A percentile compares a stretch with the other conserved stretches of the same genome.
Conservation (phyloP, 2,888 invertebrate species). For the Tetrapedia diversipes region DNA sequence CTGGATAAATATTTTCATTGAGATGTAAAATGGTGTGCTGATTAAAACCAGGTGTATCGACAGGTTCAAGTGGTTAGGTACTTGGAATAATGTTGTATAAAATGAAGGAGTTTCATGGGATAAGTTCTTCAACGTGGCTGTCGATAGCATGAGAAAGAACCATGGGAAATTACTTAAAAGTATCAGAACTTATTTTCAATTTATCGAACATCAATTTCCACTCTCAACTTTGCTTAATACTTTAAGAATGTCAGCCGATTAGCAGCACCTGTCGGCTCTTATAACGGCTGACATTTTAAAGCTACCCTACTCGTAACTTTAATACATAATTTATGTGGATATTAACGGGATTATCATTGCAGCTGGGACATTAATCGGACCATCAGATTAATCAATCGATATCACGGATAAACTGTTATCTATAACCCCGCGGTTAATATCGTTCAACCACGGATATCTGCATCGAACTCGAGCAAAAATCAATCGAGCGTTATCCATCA, state of each 20-base stretch:
- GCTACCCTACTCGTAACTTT: constrained; percentile 47
- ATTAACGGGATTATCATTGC: neutral
- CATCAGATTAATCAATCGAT: constrained; percentile 23
- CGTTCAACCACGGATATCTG: neutral
- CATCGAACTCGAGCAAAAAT: neutral
- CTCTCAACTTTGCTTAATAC: constrained; percentile 26
- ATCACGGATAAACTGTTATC: neutral
- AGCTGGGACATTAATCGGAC: neutral
- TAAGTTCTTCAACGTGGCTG: neutral
- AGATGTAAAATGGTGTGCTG: neutral
- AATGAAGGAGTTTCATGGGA: neutral
- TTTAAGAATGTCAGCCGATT: constrained; percentile 26
- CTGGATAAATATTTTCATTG: neutral
- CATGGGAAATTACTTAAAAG: constrained; percentile 15
- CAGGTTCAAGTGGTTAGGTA: too few species aligned
- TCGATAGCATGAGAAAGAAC: constrained; percentile 24
- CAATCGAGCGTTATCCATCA: neutral
- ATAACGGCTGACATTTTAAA: constrained; percentile 22
- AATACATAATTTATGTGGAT: constrained; percentile 35
- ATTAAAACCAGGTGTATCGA: neutral
- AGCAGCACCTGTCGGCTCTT: constrained; percentile 23
- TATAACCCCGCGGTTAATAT: neutral
- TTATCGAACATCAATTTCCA: constrained; percentile 40
- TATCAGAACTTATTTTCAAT: constrained; percentile 21
- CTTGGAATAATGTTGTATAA: neutral